phyloP scores from a whole-genome alignment of 2,888 invertebrate genomes.

The Sarcophaga subvicina region DNA sequence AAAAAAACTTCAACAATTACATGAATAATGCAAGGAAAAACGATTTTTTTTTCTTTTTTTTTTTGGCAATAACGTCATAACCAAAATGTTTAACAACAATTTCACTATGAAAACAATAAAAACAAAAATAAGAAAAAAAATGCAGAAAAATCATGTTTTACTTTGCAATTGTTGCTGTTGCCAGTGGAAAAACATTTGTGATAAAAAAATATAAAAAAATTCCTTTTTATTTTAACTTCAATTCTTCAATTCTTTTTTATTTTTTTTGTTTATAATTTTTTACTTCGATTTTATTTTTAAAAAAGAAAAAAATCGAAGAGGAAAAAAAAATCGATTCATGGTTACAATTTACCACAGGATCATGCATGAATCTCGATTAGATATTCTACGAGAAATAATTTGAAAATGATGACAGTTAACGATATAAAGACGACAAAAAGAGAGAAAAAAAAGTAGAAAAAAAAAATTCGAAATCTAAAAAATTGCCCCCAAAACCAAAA shows the following conservation, averaged over 20 bases:
- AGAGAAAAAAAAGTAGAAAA: conserved; percentile 55
- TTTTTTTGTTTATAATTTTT: background rate
- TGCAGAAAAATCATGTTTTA: conserved; percentile 61
- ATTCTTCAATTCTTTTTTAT: conserved; percentile 1
- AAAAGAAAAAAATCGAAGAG: conserved; percentile 36
- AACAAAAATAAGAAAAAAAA: conserved; percentile 26
- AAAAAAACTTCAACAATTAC: background rate
- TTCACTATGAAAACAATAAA: conserved; percentile 38
- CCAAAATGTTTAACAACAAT: conserved; percentile 66
- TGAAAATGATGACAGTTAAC: conserved; percentile 82
- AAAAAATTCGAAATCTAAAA: background rate
- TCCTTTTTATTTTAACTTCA: conserved; percentile 20
- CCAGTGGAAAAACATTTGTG: conserved; percentile 50
- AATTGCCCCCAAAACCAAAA: conserved; percentile 36
- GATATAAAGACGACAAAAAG: conserved; percentile 74
- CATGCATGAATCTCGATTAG: conserved; percentile 82
- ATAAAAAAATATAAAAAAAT: conserved; percentile 49
- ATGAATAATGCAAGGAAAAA: background rate
- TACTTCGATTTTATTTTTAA: background rate
- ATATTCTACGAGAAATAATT: conserved; percentile 83
- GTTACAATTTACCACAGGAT: conserved; percentile 80
- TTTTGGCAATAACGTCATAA: conserved; percentile 26
- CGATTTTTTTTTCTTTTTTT: no score
- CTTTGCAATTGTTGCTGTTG: conserved; percentile 39
- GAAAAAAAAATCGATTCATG: conserved; percentile 63